A percentile compares a stretch with the other conserved stretches of the same genome.
Evolutionary conservation across 2,797 vertebrate species (phyloP).

Genomic region (Hirundo rustica): DNA sequence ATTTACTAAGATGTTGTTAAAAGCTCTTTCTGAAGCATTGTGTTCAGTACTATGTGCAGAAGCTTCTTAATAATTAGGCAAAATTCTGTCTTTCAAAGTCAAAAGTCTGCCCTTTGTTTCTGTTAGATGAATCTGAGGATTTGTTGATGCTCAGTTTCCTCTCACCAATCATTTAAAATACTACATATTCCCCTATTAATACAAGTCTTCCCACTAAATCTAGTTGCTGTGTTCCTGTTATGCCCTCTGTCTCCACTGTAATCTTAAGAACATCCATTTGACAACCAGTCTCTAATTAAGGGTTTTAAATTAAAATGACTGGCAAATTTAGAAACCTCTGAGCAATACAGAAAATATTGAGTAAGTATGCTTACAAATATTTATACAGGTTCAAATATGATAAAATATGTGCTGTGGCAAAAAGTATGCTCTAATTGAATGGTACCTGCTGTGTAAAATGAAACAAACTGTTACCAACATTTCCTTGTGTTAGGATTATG

Average conservation of each 20-base stretch:
- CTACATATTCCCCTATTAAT: neutral
- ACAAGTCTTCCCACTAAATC: neutral
- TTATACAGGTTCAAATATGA: slow-evolving; percentile 46
- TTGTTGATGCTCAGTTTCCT: slow-evolving; percentile 31
- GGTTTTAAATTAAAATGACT: slow-evolving; percentile 42
- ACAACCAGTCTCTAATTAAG: slow-evolving; percentile 57
- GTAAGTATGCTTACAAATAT: slow-evolving; percentile 57
- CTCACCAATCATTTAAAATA: slow-evolving; percentile 15
- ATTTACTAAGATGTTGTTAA: slow-evolving; percentile 52
- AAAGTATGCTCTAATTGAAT: slow-evolving; percentile 38
- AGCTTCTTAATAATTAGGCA: slow-evolving; percentile 61
- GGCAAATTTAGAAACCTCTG: slow-evolving; percentile 32
- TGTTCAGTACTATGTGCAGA: slow-evolving; percentile 25
- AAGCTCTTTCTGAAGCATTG: slow-evolving; percentile 43
- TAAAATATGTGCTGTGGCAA: slow-evolving; percentile 53
- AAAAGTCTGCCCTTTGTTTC: slow-evolving; percentile 37
- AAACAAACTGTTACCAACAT: slow-evolving; percentile 50
- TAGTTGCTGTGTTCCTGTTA: slow-evolving; percentile 7
- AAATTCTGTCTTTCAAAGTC: slow-evolving; percentile 36
- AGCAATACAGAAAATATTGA: slow-evolving; percentile 40
- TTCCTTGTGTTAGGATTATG: slow-evolving; percentile 28
- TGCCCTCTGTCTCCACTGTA: slow-evolving; percentile 23
- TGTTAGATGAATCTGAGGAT: slow-evolving; percentile 24
- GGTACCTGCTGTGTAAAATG: slow-evolving; percentile 54
- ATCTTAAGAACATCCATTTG: slow-evolving; percentile 3